Evolutionary conservation across 2,888 invertebrate genomes (phyloP).

Genomic region (Notocelia uddmanniana): DNA sequence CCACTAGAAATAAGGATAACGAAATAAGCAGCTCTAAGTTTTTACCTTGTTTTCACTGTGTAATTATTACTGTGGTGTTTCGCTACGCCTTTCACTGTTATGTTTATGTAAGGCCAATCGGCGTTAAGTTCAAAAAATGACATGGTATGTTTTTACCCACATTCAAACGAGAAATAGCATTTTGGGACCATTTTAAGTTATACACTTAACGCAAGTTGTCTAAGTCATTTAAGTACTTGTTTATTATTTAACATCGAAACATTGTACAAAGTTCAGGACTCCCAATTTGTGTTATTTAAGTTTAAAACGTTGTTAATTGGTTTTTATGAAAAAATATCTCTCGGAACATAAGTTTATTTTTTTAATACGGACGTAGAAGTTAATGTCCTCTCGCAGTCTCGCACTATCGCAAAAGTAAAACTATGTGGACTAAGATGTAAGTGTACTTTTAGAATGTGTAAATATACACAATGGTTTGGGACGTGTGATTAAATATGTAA

Average conservation of each 20-base stretch:
- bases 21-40: constrained; percentile 70
- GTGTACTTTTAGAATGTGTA: constrained; percentile 80
- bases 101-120: constrained; percentile 35
- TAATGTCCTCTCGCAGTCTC: constrained; percentile 70
- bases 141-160: constrained; percentile 2
- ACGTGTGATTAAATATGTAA: constrained; percentile 49
- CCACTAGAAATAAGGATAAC: constrained; percentile 75
- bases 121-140: constrained; percentile 22
- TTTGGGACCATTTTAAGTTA: constrained; percentile 51
- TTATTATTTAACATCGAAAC: constrained; percentile 46
- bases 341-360: constrained; percentile 61
- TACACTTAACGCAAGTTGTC: constrained; percentile 49
- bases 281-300: constrained; percentile 48
- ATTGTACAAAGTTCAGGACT: constrained; percentile 52
- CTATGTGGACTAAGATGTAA: constrained; percentile 74
- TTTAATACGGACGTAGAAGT: constrained; percentile 61
- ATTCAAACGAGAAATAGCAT: constrained; percentile 44
- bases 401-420: constrained; percentile 69
- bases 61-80: constrained; percentile 32
- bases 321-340: constrained; percentile 49
- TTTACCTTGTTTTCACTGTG: constrained; percentile 64
- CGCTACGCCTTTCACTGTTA: constrained; percentile 53
- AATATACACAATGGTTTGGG: constrained; percentile 74
- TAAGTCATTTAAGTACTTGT: constrained; percentile 48
- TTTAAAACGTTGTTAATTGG: constrained; percentile 53